A percentile compares a stretch with the other conserved stretches of the same genome.
phyloP scores from a whole-genome alignment of 2,888 invertebrate genomes.

The Drosophila planitibia region DNA sequence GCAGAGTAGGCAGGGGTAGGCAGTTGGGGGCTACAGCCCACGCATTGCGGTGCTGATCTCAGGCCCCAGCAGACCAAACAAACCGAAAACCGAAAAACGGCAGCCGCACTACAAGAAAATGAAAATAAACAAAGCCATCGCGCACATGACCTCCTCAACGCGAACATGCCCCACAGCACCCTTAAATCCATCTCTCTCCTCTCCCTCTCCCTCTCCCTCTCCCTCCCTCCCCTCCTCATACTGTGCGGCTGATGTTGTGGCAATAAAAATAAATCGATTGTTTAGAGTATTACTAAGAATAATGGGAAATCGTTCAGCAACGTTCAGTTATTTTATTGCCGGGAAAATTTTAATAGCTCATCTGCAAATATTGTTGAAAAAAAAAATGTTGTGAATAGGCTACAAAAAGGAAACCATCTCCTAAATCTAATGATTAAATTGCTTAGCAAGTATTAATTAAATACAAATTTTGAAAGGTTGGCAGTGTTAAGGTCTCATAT shows the following conservation, averaged over 20 bases:
- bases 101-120: conserved; percentile 27
- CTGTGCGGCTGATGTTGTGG: conserved; percentile 33
- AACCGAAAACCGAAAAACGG: conserved; percentile 24
- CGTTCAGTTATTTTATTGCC: conserved; percentile 51
- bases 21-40: conserved; percentile 13
- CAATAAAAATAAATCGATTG: conserved; percentile 62
- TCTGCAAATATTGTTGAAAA: neutral
- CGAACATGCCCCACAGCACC: conserved; percentile 27
- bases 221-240: neutral
- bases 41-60: conserved; percentile 62
- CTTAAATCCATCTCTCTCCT: conserved; percentile 1
- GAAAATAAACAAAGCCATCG: conserved; percentile 35
- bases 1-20: neutral
- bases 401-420: neutral
- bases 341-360: conserved; percentile 36
- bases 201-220: neutral
- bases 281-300: conserved; percentile 61
- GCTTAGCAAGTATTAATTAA: neutral
- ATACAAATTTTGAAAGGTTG: neutral
- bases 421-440: neutral
- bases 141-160: conserved; percentile 65
- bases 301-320: conserved; percentile 41
- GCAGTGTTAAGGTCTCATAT: too few species aligned
- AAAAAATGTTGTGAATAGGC: neutral
- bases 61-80: conserved; percentile 36